Evolutionary conservation across 2,113 vertebrate genomes (phyloP).

Genomic region (Miniopterus natalensis): DNA sequence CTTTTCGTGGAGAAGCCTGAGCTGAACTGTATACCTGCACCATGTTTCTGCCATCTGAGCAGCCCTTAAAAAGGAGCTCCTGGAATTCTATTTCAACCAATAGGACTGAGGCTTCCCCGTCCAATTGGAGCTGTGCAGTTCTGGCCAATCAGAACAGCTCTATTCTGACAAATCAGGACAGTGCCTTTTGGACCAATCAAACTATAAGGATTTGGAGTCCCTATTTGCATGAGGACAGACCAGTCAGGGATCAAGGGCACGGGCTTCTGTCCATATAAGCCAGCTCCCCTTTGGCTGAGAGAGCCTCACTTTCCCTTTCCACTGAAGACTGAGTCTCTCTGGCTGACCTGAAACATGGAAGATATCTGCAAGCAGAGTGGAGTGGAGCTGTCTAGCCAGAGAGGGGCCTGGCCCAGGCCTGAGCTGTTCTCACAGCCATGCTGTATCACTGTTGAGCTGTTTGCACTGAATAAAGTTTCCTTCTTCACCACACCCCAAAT

Average conservation of each 20-base stretch:
- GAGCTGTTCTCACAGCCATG: not conserved
- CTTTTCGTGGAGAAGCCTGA: too few species aligned
- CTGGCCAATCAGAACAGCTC: not conserved
- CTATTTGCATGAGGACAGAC: not conserved
- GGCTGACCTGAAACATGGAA: not conserved
- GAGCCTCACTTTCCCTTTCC: not conserved
- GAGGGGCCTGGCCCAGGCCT: not conserved
- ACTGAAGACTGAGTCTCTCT: not conserved
- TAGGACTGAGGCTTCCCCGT: not conserved
- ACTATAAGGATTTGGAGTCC: not conserved
- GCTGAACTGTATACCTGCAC: not conserved
- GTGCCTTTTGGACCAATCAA: not conserved
- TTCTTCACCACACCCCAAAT: not conserved
- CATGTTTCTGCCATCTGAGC: not conserved
- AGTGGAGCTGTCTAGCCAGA: not conserved
- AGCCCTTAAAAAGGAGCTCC: not conserved
- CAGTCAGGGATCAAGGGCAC: not conserved
- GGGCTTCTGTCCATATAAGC: not conserved
- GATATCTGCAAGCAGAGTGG: not conserved
- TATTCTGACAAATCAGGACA: not conserved
- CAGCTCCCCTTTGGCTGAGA: not conserved
- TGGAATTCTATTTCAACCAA: not conserved
- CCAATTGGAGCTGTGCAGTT: not conserved
- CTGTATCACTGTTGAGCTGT: not conserved
- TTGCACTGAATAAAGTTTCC: not conserved